Evolutionary conservation across 2,797 vertebrate genomes (phyloP), one percentile per base, ranked within the genome.

Genomic region (Chaunax sp.): DNA sequence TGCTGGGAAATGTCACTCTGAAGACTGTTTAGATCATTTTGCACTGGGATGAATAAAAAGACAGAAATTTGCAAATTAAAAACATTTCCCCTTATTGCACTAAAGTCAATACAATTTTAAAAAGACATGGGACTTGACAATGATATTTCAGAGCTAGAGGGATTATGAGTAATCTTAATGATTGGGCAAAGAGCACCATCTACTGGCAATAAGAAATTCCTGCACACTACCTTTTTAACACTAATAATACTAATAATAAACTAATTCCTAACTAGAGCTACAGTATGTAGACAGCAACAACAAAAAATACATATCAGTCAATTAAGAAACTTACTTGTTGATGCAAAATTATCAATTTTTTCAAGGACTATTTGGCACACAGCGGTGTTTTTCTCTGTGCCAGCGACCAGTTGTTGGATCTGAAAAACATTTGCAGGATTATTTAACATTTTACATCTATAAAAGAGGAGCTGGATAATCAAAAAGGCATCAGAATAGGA

Each of bases 381-480:
- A 45, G 87, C 70, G 56, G 77, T 79, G 28, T 88, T 92, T 80
- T 60, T 86, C 28, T 94, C 92, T 56, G 90, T 86, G 49, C 68
- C 75, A 49, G 66, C 57, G 1, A 93, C 71, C 38, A 92, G 57
- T 18, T 87, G 85, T 71, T 92, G 90, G 47, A 93, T 91, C 93
- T 95, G 78, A 75, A 88, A 91, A 51, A 63, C 8, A 67, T 15
- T 35, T 16, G 2, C n/a, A 57, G 4, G 12, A 18, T 56, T 23
- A 26, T 41, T n/a, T 16, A 5, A 14, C 23, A 54, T 38, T 40
- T 58, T 58, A 47, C 0, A 64, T 45, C 14, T 20, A 54, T 5
- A 49, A 60, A 25, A 72, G 3, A 60, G 1, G 12, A 43, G 15
- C 19, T 26, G 6, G 19, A 1, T 19, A 38, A 51, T 22, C 1